These are phyloP conservation scores for Sclerurus mexicanus DNA, from an alignment of 2,113 vertebrate genomes.

Conservation along the genomic window DNA sequence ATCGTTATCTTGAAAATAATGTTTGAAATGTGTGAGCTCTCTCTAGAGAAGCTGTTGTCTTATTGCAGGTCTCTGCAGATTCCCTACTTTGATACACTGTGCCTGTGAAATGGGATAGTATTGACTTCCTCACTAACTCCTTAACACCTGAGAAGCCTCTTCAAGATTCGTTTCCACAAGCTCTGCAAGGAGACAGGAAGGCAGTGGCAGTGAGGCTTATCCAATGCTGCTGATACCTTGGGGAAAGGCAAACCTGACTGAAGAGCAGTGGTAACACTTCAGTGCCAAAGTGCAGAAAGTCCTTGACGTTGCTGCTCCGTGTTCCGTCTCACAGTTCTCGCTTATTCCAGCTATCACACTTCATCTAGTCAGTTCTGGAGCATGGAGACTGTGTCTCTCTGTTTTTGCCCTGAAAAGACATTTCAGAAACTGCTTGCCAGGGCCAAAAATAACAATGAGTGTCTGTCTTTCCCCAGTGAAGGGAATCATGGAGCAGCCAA, in stretches of 20 bases:
- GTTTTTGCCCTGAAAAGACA: background rate
- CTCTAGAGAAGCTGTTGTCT: background rate
- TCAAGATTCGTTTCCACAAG: background rate
- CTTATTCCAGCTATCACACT: background rate
- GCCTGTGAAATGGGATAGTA: background rate
- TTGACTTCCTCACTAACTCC: background rate
- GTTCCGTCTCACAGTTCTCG: background rate
- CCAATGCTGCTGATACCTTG: background rate
- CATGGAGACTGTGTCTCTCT: fast-evolving
- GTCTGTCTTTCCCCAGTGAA: background rate
- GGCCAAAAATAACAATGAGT: background rate
- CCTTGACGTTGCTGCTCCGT: fast-evolving
- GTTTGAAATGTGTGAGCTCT: background rate
- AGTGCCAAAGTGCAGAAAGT: background rate
- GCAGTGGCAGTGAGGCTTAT: fast-evolving
- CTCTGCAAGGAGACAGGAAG: background rate
- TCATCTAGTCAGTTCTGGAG: background rate
- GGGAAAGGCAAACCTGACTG: background rate
- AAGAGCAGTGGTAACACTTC: background rate
- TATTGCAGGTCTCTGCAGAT: background rate
- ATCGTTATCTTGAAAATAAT: background rate
- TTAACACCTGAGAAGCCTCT: background rate
- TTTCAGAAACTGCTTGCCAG: background rate
- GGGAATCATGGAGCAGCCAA: background rate
- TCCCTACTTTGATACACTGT: background rate